Evolutionary conservation across 1,140 invertebrate species (phyloP).

Genomic region (Atta cephalotes): DNA sequence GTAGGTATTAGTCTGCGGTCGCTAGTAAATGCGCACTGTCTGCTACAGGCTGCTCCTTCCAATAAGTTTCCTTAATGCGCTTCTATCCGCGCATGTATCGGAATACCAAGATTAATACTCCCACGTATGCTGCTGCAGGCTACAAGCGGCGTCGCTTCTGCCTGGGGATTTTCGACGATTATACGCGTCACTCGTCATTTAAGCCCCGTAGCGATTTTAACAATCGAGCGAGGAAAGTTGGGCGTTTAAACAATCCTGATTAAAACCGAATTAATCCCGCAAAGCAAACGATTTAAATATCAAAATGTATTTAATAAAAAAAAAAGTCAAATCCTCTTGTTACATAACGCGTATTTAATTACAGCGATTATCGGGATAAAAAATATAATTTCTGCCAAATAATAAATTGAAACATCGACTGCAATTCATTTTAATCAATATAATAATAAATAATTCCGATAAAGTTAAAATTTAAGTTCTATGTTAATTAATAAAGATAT

Average conservation of each 20-base stretch:
- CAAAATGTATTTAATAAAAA: neutral
- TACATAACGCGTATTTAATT: neutral
- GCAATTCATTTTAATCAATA: neutral
- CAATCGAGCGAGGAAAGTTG: conserved; percentile 30
- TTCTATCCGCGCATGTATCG: conserved; percentile 64
- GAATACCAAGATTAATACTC: conserved; percentile 65
- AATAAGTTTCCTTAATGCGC: conserved; percentile 76
- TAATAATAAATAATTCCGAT: neutral
- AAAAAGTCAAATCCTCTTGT: neutral
- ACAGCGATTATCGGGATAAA: neutral
- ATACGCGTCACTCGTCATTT: conserved; percentile 56
- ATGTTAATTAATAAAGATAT: conserved; percentile 9
- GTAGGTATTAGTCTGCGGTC: conserved; percentile 76
- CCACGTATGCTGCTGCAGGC: conserved; percentile 30
- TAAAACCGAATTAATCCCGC: conserved; percentile 20
- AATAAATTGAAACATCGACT: conserved; percentile 2
- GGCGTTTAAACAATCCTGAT: conserved; percentile 25
- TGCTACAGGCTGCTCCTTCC: conserved; percentile 68
- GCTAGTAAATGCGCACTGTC: conserved; percentile 73
- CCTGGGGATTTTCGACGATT: conserved; percentile 54
- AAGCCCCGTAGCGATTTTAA: conserved; percentile 47
- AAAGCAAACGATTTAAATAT: conserved; percentile 24
- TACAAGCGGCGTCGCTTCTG: conserved; percentile 28
- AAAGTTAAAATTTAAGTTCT: conserved; percentile 1
- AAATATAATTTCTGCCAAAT: neutral